A percentile compares a stretch with the other conserved stretches of the same genome.
Conservation (phyloP, 2,888 invertebrate genomes). For the Amphiduros pacificus region DNA sequence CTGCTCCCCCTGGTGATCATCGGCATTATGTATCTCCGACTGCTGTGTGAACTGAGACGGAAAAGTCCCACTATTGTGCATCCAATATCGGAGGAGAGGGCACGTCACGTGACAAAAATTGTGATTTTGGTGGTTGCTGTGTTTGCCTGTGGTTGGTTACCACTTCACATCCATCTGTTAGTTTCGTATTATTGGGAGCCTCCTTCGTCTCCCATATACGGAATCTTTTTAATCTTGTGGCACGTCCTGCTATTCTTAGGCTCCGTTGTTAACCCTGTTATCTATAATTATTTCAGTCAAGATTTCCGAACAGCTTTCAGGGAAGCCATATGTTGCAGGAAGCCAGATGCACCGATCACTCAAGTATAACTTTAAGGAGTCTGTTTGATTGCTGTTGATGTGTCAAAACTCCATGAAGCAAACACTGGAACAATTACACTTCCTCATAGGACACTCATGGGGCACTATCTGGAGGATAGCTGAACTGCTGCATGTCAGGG, state of each 20-base stretch:
- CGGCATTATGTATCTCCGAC: not conserved
- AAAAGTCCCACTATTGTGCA: not conserved
- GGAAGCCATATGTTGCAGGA: conserved; percentile 1
- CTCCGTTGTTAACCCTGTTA: conserved; percentile 18
- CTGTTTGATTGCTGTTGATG: no score
- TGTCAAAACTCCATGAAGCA: no score
- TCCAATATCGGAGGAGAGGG: not conserved
- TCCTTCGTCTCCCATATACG: not conserved
- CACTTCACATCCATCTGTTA: conserved; percentile 18
- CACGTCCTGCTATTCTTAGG: conserved; percentile 7
- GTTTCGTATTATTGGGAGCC: conserved; percentile 5
- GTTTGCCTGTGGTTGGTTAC: conserved; percentile 16
- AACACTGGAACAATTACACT: no score
- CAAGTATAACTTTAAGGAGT: no score
- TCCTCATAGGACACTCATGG: no score
- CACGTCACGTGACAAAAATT: conserved; percentile 3
- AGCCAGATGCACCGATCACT: no score
- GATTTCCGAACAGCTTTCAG: conserved; percentile 14
- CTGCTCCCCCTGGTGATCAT: conserved; percentile 8
- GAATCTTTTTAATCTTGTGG: conserved; percentile 11
- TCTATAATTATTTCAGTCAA: conserved; percentile 13
- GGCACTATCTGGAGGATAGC: no score
- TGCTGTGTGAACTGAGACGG: not conserved
- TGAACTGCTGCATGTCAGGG: no score
- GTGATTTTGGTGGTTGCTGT: conserved; percentile 9